phyloP scores from a whole-genome alignment of 2,113 vertebrate species.

The Cyanoliseus patagonus region DNA sequence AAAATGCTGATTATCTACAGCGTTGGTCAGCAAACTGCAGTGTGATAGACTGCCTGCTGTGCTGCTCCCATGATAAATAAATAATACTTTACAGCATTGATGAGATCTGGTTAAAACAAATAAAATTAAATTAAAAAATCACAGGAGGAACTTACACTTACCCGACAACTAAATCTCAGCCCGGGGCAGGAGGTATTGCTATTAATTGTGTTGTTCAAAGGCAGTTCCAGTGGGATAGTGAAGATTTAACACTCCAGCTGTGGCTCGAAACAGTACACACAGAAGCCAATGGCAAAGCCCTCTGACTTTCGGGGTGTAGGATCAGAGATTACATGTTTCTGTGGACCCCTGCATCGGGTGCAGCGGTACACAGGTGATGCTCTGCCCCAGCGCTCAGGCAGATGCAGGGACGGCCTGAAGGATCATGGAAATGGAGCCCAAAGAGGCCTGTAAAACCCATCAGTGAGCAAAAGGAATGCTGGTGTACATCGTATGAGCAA shows the following conservation, averaged over 20 bases:
- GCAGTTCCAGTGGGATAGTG: neutral
- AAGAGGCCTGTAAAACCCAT: neutral
- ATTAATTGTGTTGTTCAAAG: neutral
- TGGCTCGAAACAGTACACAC: fast-evolving
- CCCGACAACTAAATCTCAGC: neutral
- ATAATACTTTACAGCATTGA: neutral
- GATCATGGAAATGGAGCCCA: neutral
- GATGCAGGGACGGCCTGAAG: neutral
- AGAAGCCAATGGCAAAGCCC: neutral
- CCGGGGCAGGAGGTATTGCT: neutral
- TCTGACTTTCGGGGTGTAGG: neutral
- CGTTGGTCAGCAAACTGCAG: neutral
- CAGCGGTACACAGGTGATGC: neutral
- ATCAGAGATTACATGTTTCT: fast-evolving
- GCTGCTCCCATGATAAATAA: neutral
- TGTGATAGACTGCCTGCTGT: neutral
- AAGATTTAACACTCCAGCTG: neutral
- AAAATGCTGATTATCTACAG: neutral
- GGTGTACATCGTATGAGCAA: fast-evolving
- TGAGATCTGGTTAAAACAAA: constrained; percentile 9
- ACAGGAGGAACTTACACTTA: neutral
- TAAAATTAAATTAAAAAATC: neutral
- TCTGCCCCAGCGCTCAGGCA: neutral
- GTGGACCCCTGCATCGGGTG: fast-evolving
- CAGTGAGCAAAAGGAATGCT: neutral